Base-by-base conservation (phyloP, 2,888 invertebrate species). In the Halocaridina rubra region DNA sequence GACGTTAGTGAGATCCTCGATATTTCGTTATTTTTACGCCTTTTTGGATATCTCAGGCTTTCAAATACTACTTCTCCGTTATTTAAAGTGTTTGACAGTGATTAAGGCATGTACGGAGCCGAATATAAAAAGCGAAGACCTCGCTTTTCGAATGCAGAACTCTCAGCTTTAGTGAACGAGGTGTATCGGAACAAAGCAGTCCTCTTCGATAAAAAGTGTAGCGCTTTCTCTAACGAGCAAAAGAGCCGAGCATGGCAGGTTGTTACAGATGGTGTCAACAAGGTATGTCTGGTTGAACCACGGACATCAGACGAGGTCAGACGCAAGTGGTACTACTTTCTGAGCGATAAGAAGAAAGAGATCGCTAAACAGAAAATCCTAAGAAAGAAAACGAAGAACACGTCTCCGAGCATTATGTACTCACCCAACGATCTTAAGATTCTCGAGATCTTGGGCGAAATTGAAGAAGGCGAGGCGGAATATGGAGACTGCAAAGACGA, bases 311-410 rank as follows among this genome's bases (percentile, higher is more conserved):
- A 77, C 10, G 77, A 77, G 32, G 77, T 77, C n/a, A n/a, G 77
- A 13, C 27, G 64, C 29, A 77, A 77, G 22, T 77, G 77, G 77
- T 77, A 77, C 33, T 77, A 77, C 24, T 77, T 61, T 19, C 61
- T 59, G n/a, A 61, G 61, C 77, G 77, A 59, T 32, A 77, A 27
- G 32, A 77, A 77, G 61, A 77, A 77, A 24, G 77, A 77, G 24
- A 32, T 30, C 2, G 46, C 59, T 0, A 29, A 27, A 22, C 61
- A 59, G 59, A 77, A 77, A 59, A 19, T 22, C 29, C n/a, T n/a
- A n/a, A n/a, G 22, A 33, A 30, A 32, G 77, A 59, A 77, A 39
- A 32, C 61, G 77, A 32, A 29, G 8, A 30, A 32, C 59, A 19
- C 19, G 30, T 61, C 61, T 4, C 59, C 10, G 8, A 30, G 33